These are phyloP conservation scores for Tortricodes alternella DNA, from an alignment of 2,888 invertebrate genomes.

Conservation along the genomic window DNA sequence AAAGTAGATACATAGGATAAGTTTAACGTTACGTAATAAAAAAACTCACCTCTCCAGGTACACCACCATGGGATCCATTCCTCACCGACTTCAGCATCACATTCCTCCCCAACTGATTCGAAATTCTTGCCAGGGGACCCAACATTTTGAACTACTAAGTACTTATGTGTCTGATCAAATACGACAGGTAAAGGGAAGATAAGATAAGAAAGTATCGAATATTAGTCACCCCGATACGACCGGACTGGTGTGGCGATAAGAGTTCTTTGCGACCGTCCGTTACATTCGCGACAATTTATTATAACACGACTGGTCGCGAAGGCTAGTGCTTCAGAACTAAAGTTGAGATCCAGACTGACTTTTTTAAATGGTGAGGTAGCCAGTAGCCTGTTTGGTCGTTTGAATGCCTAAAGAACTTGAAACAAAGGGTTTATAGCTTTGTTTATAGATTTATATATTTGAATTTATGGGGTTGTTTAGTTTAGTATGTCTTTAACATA, in stretches of 20 bases:
- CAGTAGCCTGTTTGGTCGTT: conserved; percentile 13
- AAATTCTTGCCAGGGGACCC: conserved; percentile 66
- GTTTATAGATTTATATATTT: too few species aligned
- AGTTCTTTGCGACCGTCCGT: conserved; percentile 12
- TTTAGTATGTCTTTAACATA: too few species aligned
- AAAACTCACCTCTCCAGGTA: conserved; percentile 66
- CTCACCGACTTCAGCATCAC: conserved; percentile 63
- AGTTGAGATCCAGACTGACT: not conserved
- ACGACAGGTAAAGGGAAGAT: conserved; percentile 36
- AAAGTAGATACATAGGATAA: not conserved
- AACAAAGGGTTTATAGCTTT: too few species aligned
- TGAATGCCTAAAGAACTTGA: too few species aligned
- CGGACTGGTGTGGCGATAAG: conserved; percentile 20
- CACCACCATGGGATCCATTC: conserved; percentile 68
- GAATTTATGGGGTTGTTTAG: too few species aligned
- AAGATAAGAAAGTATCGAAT: conserved; percentile 20
- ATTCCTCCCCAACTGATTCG: conserved; percentile 60
- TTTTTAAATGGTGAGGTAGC: conserved; percentile 12
- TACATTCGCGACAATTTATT: not conserved
- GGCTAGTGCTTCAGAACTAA: conserved; percentile 4
- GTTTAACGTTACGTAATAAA: conserved; percentile 52
- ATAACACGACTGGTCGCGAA: conserved; percentile 13
- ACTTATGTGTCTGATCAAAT: conserved; percentile 19
- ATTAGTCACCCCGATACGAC: conserved; percentile 23
- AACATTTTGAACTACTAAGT: conserved; percentile 59